These are phyloP conservation scores for Microcebus griseorufus DNA, from an alignment of 2,113 vertebrate species.

Conservation along the genomic window DNA sequence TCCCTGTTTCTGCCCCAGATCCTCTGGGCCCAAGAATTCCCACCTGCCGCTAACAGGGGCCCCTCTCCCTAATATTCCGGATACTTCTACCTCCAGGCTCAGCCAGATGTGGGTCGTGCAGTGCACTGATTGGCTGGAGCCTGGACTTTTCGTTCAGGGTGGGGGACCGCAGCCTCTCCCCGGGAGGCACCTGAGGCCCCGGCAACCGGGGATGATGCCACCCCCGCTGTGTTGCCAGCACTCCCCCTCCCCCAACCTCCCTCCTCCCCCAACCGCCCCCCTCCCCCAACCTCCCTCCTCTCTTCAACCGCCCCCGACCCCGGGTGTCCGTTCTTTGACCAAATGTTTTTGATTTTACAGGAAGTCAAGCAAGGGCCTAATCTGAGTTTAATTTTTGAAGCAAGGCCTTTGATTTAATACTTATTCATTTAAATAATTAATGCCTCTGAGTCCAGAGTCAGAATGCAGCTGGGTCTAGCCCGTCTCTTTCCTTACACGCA, in stretches of 20 bases:
- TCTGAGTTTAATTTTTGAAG: slow-evolving; percentile 75
- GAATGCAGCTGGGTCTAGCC: neutral
- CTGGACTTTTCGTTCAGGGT: neutral
- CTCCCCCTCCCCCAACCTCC: too few relatives aligned
- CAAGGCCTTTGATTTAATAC: slow-evolving; percentile 73
- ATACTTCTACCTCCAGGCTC: too few relatives aligned
- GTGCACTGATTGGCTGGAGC: accelerated
- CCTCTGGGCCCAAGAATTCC: accelerated
- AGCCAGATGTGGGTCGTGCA: accelerated
- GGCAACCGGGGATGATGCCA: accelerated
- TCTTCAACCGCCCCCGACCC: neutral
- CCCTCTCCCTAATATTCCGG: neutral
- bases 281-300: neutral
- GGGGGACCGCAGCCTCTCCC: neutral
- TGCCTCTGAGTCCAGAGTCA: slow-evolving; percentile 60
- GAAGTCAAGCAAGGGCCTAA: slow-evolving; percentile 71
- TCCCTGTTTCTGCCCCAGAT: neutral
- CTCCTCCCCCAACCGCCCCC: neutral
- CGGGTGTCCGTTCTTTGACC: neutral
- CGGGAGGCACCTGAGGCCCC: neutral
- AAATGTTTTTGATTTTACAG: slow-evolving; percentile 72
- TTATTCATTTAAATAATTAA: slow-evolving; percentile 78
- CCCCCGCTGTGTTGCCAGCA: neutral
- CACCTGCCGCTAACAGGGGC: accelerated
- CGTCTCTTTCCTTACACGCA: neutral